Base-by-base conservation (phyloP, 2,888 invertebrate genomes). In the Hirtodrosophila trivittata region DNA sequence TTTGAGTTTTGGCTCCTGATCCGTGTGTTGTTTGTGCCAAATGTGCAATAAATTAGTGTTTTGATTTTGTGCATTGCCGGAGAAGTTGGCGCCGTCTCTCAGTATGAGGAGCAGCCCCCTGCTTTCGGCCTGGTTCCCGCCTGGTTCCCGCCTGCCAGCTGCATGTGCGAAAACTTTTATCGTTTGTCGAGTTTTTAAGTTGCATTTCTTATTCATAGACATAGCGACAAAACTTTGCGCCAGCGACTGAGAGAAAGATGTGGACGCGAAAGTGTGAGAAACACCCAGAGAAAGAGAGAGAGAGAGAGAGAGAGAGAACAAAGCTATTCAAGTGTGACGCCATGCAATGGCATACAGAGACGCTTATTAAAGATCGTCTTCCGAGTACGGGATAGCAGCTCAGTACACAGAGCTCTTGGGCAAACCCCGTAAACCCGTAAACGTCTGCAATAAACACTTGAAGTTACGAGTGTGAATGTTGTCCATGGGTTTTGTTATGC, bases 21-120 rank as follows among this genome's bases (percentile, higher is more conserved):
- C 65, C 58, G 66, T 57, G 57, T 59, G 77, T 73, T 86, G 85
- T 80, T 85, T 84, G 86, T 86, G 82, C 80, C 82, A 62, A 86
- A 86, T 77, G 82, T 81, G 85, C 87, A 77, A 86, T 80, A 80
- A 86, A 80, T 80, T 84, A 80, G 63, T 80, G 80, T 80, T 80
- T 86, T 80, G 80, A 80, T 80, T 80, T 86, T 84, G 65, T 77
- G 85, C 85, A 86, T 62, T 82, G 76, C 63, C 52, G 43, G 16
- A 16, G 52, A 66, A 80, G 52, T 72, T 76, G 80, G 80, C 84
- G 81, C 81, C 81, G 57, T 56, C 54, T 12, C 18, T 10, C 8
- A 21, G 18, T 21, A 21, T 21, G 5, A 21, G 18, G n/a, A n/a
- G n/a, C n/a, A n/a, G n/a, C n/a, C n/a, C n/a, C n/a, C n/a, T n/a